These are phyloP conservation scores for Aptenodytes forsteri DNA, from an alignment of 2,113 vertebrate genomes.

Conservation along the genomic window DNA sequence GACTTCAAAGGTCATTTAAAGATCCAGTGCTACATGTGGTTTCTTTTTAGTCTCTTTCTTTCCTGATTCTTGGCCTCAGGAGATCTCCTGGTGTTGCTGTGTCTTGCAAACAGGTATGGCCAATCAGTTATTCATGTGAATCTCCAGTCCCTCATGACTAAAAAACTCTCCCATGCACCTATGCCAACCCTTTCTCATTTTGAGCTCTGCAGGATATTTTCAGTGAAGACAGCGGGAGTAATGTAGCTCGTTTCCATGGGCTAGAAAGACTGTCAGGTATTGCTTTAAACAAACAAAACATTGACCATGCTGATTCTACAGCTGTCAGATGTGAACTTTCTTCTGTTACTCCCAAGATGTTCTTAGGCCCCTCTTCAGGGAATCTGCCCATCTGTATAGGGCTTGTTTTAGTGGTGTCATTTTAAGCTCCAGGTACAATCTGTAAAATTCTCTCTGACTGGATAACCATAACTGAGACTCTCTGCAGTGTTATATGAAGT, in stretches of 20 bases:
- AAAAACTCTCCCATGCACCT: background rate
- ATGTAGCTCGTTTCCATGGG: background rate
- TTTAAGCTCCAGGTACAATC: background rate
- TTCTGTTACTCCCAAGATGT: background rate
- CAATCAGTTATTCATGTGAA: background rate
- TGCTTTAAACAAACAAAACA: background rate
- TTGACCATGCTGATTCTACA: background rate
- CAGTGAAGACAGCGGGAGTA: background rate
- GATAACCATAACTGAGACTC: background rate
- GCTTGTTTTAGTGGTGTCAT: background rate
- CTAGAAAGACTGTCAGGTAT: background rate
- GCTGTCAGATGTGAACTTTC: background rate
- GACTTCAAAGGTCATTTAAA: background rate
- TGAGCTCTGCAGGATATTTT: background rate
- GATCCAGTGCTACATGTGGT: background rate
- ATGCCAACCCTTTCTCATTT: background rate
- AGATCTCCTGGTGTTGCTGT: background rate
- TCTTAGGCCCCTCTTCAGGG: background rate
- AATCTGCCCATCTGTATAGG: background rate
- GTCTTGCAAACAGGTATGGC: background rate
- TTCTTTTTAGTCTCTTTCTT: background rate
- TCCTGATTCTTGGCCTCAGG: background rate
- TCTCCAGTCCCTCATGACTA: background rate
- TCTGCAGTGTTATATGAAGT: rapidly evolving
- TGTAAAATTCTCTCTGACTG: background rate